These are phyloP conservation scores for Peromyscus polionotus DNA, from an alignment of 2,113 vertebrate species.

Conservation along the genomic window DNA sequence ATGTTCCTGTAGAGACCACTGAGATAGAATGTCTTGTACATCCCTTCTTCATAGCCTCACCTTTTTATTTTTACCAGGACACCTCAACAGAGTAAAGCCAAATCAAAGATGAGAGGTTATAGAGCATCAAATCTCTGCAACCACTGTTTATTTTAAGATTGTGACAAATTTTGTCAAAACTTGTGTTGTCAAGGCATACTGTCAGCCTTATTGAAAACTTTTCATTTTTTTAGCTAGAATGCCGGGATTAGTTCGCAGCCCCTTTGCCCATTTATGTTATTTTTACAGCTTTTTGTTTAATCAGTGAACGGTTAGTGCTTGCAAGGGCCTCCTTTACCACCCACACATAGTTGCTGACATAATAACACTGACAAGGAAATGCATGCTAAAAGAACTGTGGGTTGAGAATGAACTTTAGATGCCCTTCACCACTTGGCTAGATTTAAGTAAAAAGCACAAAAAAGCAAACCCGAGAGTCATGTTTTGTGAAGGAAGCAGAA, in stretches of 20 bases:
- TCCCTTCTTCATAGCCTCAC: background rate
- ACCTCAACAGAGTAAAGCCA: background rate
- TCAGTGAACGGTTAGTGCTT: conserved; percentile 68
- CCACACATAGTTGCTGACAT: conserved; percentile 71
- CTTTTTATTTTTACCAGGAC: background rate
- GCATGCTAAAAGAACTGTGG: conserved; percentile 56
- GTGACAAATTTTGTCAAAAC: background rate
- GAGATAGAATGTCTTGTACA: background rate
- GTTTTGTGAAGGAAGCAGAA: conserved; percentile 68
- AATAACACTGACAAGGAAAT: conserved; percentile 76
- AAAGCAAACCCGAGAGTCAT: conserved; percentile 44
- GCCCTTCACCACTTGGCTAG: conserved; percentile 57
- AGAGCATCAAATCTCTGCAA: background rate
- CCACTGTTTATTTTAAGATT: conserved; percentile 22
- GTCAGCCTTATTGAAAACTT: background rate
- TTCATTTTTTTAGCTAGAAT: conserved; percentile 55
- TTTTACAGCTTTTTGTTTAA: conserved; percentile 75
- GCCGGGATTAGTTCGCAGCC: background rate
- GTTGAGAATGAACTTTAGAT: conserved; percentile 74
- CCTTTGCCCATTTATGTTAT: conserved; percentile 56
- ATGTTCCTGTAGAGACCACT: background rate
- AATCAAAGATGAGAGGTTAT: background rate
- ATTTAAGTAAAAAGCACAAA: conserved; percentile 21
- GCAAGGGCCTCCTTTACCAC: conserved; percentile 54
- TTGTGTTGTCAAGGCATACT: background rate